Evolutionary conservation across 2,888 invertebrate species (phyloP).

Genomic region (Himalopsyche tibetana): DNA sequence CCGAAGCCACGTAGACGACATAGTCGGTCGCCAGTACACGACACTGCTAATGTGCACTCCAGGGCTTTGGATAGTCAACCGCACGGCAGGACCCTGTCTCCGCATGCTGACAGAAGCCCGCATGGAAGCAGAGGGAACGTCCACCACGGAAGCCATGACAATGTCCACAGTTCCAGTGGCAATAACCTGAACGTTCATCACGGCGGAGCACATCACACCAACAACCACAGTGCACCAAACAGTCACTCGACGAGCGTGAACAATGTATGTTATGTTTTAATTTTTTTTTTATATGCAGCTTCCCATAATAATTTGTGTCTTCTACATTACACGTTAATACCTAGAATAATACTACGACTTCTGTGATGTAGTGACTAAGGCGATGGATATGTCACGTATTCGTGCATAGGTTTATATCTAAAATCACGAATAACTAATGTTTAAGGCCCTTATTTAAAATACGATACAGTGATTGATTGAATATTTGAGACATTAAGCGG

Average conservation of each 20-base stretch:
- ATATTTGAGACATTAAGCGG: no score
- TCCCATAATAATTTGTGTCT: no score
- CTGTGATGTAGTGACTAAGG: no score
- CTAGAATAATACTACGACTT: no score
- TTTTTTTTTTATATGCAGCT: no score
- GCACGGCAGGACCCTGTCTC: slow-evolving; percentile 44
- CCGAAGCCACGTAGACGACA: neutral
- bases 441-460: no score
- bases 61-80: neutral
- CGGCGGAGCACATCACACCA: slow-evolving; percentile 15
- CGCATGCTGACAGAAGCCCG: slow-evolving; percentile 19
- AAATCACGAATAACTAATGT: no score
- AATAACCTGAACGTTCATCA: slow-evolving; percentile 26
- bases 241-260: neutral
- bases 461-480: no score
- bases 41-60: neutral
- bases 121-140: slow-evolving; percentile 24
- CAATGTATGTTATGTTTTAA: neutral
- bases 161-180: slow-evolving; percentile 2
- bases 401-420: no score
- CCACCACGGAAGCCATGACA: neutral
- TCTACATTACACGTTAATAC: no score
- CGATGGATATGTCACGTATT: no score
- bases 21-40: neutral
- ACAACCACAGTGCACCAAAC: slow-evolving; percentile 2